A percentile compares a stretch with the other conserved stretches of the same genome.
phyloP scores from a whole-genome alignment of 2,797 vertebrate genomes.

The Phataginus tricuspis region DNA sequence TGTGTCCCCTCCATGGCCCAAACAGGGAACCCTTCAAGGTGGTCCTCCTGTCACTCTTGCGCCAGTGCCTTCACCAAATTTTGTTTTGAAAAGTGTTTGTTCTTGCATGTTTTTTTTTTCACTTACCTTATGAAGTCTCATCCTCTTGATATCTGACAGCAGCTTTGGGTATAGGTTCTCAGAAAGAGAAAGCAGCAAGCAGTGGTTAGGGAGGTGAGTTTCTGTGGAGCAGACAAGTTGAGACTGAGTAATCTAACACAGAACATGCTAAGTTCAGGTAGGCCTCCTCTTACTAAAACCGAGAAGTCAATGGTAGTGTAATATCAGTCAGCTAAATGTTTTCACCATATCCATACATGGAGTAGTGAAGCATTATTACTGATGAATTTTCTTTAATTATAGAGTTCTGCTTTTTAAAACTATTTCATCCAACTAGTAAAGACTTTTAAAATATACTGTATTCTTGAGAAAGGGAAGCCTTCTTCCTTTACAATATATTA shows the following conservation, averaged over 20 bases:
- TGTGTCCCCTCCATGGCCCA: not conserved
- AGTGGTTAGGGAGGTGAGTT: slow-evolving; percentile 80
- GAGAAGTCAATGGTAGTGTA: slow-evolving; percentile 80
- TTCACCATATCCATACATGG: not conserved
- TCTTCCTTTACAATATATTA: not conserved
- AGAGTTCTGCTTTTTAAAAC: not conserved
- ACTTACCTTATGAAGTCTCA: slow-evolving; percentile 60
- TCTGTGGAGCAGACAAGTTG: slow-evolving; percentile 68
- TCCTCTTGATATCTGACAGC: slow-evolving; percentile 32
- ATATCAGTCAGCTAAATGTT: not conserved
- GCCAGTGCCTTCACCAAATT: not conserved
- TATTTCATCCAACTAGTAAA: not conserved
- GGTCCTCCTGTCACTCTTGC: not conserved
- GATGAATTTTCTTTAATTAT: not conserved
- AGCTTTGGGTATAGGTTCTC: slow-evolving; percentile 69
- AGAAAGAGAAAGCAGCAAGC: slow-evolving; percentile 60
- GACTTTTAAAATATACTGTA: not conserved
- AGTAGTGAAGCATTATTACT: not conserved
- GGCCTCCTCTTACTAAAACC: slow-evolving; percentile 66
- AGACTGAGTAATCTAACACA: not conserved
- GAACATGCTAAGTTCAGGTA: not conserved
- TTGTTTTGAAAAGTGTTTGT: slow-evolving; percentile 43
- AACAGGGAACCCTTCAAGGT: not conserved
- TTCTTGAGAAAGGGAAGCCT: not conserved
- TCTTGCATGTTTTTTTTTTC: slow-evolving; percentile 50